phyloP scores from a whole-genome alignment of 2,888 invertebrate genomes.

The Amphipoea lucens region DNA sequence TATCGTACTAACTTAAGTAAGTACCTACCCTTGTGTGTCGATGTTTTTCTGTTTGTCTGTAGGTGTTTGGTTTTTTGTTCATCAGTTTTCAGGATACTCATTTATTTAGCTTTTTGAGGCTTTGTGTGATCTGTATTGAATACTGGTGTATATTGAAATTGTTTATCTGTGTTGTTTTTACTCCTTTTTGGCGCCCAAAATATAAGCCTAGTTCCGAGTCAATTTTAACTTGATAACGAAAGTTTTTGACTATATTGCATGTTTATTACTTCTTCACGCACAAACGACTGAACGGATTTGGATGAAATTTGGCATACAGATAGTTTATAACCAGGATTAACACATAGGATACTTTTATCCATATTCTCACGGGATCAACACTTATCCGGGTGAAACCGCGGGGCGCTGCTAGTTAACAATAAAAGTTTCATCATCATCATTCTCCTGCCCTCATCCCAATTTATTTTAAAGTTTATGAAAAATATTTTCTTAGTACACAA shows the following conservation, averaged over 20 bases:
- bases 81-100: background rate
- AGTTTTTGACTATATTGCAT: too few relatives aligned
- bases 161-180: background rate
- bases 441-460: too few relatives aligned
- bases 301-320: too few relatives aligned
- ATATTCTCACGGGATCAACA: too few relatives aligned
- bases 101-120: background rate
- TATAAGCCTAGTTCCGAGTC: background rate
- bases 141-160: background rate
- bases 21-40: background rate
- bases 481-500: slow-evolving; percentile 12
- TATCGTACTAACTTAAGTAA: slow-evolving; percentile 9
- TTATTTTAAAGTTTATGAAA: background rate
- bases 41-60: background rate
- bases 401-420: too few relatives aligned
- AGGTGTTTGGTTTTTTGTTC: background rate
- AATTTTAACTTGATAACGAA: background rate
- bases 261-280: too few relatives aligned
- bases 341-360: too few relatives aligned
- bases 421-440: too few relatives aligned
- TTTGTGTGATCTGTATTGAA: background rate
- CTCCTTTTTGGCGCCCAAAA: background rate
- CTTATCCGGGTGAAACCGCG: too few relatives aligned
- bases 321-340: too few relatives aligned
- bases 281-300: too few relatives aligned